These are phyloP conservation scores for Gisinianus flammeolus DNA, from an alignment of 2,888 invertebrate genomes.

Conservation along the genomic window DNA sequence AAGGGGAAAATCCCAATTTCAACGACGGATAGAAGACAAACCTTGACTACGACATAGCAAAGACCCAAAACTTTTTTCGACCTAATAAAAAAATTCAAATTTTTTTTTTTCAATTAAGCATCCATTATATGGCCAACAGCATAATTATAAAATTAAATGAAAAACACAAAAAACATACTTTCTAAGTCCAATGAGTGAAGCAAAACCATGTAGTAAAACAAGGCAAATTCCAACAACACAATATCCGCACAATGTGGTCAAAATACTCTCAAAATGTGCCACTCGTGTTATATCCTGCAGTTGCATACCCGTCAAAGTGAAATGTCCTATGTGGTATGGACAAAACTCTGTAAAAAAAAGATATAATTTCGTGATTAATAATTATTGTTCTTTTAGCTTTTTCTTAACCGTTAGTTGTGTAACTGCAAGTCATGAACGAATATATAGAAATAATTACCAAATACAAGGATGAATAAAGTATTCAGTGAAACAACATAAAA, in stretches of 20 bases:
- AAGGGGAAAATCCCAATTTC: constrained; percentile 97
- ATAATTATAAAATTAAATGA: background rate
- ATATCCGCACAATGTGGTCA: constrained; percentile 93
- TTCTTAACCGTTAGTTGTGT: too few relatives aligned
- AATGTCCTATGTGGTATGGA: constrained; percentile 92
- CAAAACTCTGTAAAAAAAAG: constrained; percentile 75
- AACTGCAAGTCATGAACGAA: too few relatives aligned
- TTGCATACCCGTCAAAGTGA: constrained; percentile 76
- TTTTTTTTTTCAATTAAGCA: background rate
- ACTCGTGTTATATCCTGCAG: constrained; percentile 72
- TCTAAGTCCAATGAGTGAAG: constrained; percentile 78
- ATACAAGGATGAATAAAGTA: constrained; percentile 93
- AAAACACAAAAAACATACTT: constrained; percentile 60
- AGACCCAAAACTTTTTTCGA: constrained; percentile 87
- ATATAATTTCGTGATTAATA: too few relatives aligned
- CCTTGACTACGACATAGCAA: constrained; percentile 87
- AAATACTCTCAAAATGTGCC: constrained; percentile 87
- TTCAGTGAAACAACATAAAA: constrained; percentile 99
- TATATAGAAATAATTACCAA: constrained; percentile 66
- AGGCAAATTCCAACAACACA: constrained; percentile 83
- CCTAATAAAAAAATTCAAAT: constrained; percentile 61
- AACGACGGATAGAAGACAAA: constrained; percentile 91
- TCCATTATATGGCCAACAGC: background rate
- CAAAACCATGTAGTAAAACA: constrained; percentile 82
- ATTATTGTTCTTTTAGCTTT: too few relatives aligned